Conservation (phyloP, 2,113 vertebrate species). For the Ochotona curzoniae region DNA sequence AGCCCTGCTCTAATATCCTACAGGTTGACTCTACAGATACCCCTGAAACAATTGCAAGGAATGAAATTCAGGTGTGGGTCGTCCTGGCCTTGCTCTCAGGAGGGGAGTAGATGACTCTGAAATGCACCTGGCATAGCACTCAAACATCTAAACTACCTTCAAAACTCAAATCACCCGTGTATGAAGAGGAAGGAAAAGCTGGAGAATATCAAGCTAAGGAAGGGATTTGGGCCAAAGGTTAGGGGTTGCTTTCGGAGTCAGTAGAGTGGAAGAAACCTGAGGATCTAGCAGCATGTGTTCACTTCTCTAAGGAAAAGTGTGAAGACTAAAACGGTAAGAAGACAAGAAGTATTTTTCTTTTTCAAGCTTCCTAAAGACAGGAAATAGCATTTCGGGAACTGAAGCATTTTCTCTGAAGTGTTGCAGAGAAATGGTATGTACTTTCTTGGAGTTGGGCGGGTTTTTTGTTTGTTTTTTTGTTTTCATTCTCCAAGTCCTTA, state of each 20-base stretch:
- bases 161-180: not conserved
- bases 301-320: not conserved
- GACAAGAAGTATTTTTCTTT: not conserved
- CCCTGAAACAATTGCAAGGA: not conserved
- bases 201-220: not conserved
- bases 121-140: not conserved
- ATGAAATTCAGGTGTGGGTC: not conserved
- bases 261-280: not conserved
- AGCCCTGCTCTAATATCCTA: fast-evolving
- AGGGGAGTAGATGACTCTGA: not conserved
- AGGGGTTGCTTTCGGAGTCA: not conserved
- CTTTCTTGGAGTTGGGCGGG: not conserved
- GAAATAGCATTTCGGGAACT: not conserved
- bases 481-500: not conserved
- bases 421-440: not conserved
- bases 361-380: constrained; percentile 28
- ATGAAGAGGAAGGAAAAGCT: not conserved
- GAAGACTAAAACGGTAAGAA: not conserved
- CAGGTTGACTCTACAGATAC: not conserved
- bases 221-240: not conserved
- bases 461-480: not conserved
- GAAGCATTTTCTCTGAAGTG: not conserved
- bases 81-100: not conserved
- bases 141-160: not conserved
- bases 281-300: not conserved